Evolutionary conservation across 2,888 invertebrate genomes (phyloP).

Genomic region (Eristalis tenax): DNA sequence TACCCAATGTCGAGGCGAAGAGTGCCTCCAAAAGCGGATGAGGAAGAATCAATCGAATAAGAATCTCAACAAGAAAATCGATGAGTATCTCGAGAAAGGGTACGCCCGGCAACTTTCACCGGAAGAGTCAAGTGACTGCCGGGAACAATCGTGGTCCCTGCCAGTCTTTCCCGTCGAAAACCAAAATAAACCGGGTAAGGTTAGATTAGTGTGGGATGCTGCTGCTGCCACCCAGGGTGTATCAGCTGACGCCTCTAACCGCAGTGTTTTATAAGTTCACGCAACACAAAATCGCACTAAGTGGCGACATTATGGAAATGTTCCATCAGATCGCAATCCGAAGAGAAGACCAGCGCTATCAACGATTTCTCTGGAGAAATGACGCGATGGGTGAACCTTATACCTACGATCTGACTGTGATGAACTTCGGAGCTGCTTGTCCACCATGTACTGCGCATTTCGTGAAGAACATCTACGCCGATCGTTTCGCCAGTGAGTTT

Average conservation of each 20-base stretch:
- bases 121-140: not conserved
- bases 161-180: slow-evolving; percentile 73
- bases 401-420: not conserved
- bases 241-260: slow-evolving; percentile 14
- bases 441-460: too few relatives aligned
- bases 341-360: slow-evolving; percentile 49
- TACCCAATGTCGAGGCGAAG: not conserved
- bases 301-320: slow-evolving; percentile 23
- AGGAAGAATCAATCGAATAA: not conserved
- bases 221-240: slow-evolving; percentile 74
- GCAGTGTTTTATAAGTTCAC: slow-evolving; percentile 4
- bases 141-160: slow-evolving; percentile 69
- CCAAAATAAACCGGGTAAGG: slow-evolving; percentile 73
- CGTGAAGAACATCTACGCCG: too few relatives aligned
- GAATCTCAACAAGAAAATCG: not conserved
- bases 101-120: not conserved
- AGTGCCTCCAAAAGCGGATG: too few relatives aligned
- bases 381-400: not conserved
- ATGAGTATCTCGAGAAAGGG: not conserved
- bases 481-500: too few relatives aligned
- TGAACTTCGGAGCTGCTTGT: not conserved
- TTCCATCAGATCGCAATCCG: slow-evolving; percentile 52
- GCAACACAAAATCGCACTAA: slow-evolving; percentile 13
- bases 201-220: slow-evolving; percentile 76
- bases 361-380: slow-evolving; percentile 62